Conservation (phyloP, 2,888 invertebrate species). For the Scaptomyza flava region DNA sequence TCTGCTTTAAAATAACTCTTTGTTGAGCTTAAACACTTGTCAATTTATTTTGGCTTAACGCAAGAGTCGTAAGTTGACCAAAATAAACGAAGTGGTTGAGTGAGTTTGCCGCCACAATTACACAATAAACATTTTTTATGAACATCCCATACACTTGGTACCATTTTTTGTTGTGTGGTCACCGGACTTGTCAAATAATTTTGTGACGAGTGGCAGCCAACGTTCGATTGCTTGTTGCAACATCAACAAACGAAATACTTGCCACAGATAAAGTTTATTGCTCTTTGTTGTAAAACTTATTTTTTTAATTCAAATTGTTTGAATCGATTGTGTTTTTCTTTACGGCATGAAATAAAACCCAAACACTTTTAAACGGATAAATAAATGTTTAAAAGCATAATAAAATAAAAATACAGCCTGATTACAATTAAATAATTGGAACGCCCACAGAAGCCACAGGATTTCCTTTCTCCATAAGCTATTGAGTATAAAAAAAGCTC, state of each 20-base stretch:
- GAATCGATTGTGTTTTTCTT: constrained; percentile 26
- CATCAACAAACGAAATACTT: constrained; percentile 8
- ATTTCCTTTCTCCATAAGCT: no score
- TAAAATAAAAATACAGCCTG: constrained; percentile 14
- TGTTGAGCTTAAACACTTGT: constrained; percentile 39
- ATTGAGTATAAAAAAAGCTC: no score
- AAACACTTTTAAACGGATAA: neutral
- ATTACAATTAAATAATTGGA: constrained; percentile 40
- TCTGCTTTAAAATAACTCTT: constrained; percentile 20
- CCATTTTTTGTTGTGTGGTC: constrained; percentile 29
- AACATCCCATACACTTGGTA: constrained; percentile 26
- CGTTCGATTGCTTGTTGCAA: constrained; percentile 27
- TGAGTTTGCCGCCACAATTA: constrained; percentile 45
- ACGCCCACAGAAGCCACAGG: constrained; percentile 38
- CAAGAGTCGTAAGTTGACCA: constrained; percentile 15
- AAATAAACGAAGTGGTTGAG: constrained; percentile 32
- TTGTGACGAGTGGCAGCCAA: constrained; percentile 47
- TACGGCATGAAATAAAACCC: constrained; percentile 27
- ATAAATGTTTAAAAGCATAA: no score
- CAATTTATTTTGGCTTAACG: constrained; percentile 44
- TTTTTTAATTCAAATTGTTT: constrained; percentile 8
- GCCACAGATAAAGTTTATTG: constrained; percentile 40
- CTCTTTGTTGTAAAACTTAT: constrained; percentile 30
- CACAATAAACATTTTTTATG: constrained; percentile 68
- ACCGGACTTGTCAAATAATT: constrained; percentile 47